phyloP scores from a whole-genome alignment of 92 coral and sea anemone genomes.

The Micromussa lordhowensis region DNA sequence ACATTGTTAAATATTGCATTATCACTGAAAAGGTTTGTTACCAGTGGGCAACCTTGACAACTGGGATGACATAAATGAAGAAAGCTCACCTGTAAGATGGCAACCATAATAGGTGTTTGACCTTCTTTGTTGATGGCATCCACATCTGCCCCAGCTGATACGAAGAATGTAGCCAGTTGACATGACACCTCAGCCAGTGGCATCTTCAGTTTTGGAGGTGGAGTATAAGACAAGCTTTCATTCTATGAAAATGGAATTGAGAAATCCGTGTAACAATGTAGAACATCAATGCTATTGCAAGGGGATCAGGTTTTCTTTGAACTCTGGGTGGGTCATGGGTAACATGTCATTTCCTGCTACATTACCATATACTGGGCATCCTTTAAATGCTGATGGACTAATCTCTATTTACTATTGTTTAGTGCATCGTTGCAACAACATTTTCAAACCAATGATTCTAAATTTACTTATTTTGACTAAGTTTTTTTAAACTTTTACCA shows the following conservation, averaged over 20 bases:
- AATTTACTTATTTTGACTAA: no score
- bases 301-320: no score
- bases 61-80: background rate
- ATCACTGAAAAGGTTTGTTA: background rate
- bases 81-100: slow-evolving; percentile 73
- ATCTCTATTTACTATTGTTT: no score
- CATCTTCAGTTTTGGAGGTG: slow-evolving; percentile 66
- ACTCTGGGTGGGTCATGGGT: no score
- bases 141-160: slow-evolving; percentile 72
- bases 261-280: background rate
- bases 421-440: no score
- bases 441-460: no score
- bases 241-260: slow-evolving; percentile 1
- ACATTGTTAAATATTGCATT: background rate
- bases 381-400: no score
- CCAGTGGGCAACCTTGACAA: background rate
- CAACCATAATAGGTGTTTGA: slow-evolving; percentile 83
- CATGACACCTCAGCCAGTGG: slow-evolving; percentile 61
- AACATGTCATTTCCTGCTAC: no score
- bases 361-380: no score
- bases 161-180: slow-evolving; percentile 51
- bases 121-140: slow-evolving; percentile 76
- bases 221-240: background rate
- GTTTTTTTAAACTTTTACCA: no score
- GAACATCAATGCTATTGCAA: no score